Base-by-base conservation (phyloP, 2,797 vertebrate genomes). In the Thalassophryne amazonica region DNA sequence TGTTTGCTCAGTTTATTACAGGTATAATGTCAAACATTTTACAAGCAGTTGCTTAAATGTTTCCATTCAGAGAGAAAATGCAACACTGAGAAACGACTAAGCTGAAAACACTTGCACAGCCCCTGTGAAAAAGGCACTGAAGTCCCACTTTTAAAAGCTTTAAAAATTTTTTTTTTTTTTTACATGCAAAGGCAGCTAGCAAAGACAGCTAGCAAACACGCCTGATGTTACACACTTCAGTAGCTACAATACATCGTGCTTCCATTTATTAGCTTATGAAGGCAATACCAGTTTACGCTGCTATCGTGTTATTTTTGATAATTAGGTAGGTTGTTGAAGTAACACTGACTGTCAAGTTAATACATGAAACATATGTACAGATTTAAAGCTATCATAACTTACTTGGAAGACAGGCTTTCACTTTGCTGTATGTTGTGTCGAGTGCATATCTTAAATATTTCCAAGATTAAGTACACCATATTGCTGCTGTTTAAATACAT, bases 391-490 rank as follows among this genome's bases (percentile, higher is more conserved):
- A 79, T 78, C 68, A 78, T 74, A 69, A 75, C 48, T 68, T 67
- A 75, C 71, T 69, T 69, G 65, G 46, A 61, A 27, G 19, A 68
- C 65, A 60, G 64, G 72, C 54, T 72, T 63, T 73, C 65, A 47
- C 60, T 78, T 80, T 62, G 65, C 79, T 68, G 63, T 81, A 72
- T 69, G 60, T 69, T 80, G 78, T 52, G 53, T 64, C 68, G 78
- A 83, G 80, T 85, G 78, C 78, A 80, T 76, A 79, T 88, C 69
- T 91, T 88, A 87, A 85, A 90, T 88, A 89, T 78, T 80, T 74
- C 83, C 73, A 85, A 77, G 86, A 88, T 90, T 91, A 92, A 88
- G 92, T 92, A 91, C 83, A 88, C 61, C 80, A 81, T 86, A 87
- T 73, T 81, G 84, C 77, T 80, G 69, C 62, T 84, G 80, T 82